phyloP scores from a whole-genome alignment of 2,797 vertebrate species.

The Cyprinella venusta region DNA sequence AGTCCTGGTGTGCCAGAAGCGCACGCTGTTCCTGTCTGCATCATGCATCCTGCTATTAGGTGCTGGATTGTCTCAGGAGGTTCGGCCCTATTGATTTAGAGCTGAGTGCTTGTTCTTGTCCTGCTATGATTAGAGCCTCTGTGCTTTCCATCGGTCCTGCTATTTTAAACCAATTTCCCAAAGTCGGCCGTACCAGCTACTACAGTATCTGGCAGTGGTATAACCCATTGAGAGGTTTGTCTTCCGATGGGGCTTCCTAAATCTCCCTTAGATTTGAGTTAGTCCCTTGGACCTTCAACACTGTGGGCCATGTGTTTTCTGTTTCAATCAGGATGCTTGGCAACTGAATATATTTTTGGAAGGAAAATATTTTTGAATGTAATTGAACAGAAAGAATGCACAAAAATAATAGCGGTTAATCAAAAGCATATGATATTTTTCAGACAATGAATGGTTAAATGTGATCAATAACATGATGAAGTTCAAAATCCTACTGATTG shows the following conservation, averaged over 20 bases:
- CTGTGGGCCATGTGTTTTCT: neutral
- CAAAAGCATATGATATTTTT: neutral
- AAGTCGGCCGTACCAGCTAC: conserved; percentile 14
- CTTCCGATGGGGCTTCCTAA: conserved; percentile 7
- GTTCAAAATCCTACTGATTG: neutral
- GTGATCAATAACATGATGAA: neutral
- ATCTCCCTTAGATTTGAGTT: neutral
- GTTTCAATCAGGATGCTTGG: neutral
- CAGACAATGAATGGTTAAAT: neutral
- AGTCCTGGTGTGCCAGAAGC: conserved; percentile 16
- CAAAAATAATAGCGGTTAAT: neutral
- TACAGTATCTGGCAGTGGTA: neutral
- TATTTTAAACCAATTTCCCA: conserved; percentile 31
- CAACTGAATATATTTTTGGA: neutral
- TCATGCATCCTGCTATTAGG: conserved; percentile 26
- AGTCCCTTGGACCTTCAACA: neutral
- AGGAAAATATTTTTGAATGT: neutral
- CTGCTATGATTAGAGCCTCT: conserved; percentile 33
- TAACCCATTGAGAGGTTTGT: conserved; percentile 13
- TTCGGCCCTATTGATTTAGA: conserved; percentile 30
- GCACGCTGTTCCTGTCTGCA: conserved; percentile 10
- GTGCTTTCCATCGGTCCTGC: conserved; percentile 1
- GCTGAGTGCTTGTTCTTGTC: conserved; percentile 33
- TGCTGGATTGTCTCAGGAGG: conserved; percentile 31
- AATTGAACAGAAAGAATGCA: neutral